Evolutionary conservation across 2,113 vertebrate species (phyloP).

Genomic region (Ictalurus punctatus): DNA sequence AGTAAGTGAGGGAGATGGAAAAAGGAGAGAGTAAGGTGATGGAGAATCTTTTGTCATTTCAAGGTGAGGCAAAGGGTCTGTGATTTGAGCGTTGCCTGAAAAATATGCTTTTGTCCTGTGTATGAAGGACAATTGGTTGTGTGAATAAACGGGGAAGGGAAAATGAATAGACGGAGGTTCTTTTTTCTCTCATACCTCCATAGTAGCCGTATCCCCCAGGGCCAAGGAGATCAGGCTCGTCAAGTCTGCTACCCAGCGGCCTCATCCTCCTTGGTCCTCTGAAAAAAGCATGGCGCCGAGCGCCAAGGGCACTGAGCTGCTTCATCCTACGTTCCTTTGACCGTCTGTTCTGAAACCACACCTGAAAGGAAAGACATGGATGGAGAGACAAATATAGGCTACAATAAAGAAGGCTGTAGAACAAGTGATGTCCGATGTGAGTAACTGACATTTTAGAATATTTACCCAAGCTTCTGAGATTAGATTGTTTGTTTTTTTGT

Average conservation of each 20-base stretch:
- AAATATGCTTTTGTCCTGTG: slow-evolving; percentile 13
- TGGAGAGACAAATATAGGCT: neutral
- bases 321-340: slow-evolving; percentile 96
- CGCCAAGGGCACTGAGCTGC: slow-evolving; percentile 90
- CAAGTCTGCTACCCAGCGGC: slow-evolving; percentile 87
- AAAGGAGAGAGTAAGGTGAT: neutral
- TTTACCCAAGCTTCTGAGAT: neutral
- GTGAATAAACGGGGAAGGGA: neutral
- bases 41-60: slow-evolving; percentile 40
- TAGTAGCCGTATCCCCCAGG: slow-evolving; percentile 93
- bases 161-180: neutral
- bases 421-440: neutral
- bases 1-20: neutral
- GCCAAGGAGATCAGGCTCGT: slow-evolving; percentile 91
- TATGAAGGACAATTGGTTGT: slow-evolving; percentile 34
- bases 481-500: neutral
- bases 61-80: slow-evolving; percentile 37
- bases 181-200: slow-evolving; percentile 78
- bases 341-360: slow-evolving; percentile 86
- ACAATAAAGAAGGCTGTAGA: neutral
- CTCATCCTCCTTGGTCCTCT: slow-evolving; percentile 92
- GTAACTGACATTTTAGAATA: neutral
- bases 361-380: slow-evolving; percentile 57
- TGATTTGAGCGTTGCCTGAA: slow-evolving; percentile 7
- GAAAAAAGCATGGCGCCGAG: slow-evolving; percentile 90